Evolutionary conservation across 2,888 invertebrate species (phyloP), one percentile per base, ranked within the genome.

Genomic region (Drosophila kambysellisi): DNA sequence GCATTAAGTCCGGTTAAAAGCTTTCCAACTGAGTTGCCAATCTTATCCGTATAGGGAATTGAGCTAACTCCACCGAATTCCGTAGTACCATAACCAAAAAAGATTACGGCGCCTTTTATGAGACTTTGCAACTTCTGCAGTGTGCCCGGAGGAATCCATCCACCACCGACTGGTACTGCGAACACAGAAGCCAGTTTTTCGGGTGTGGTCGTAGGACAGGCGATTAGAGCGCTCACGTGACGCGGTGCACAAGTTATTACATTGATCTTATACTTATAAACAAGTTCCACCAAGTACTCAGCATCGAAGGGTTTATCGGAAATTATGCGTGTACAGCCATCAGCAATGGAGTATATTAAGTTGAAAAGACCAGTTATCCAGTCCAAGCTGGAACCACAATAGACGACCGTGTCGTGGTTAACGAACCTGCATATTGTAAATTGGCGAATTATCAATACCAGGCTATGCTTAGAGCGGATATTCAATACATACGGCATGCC

Each of bases 321-420:
- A 20, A 91, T 82, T 29, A 91, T 76, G 29, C 88, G 83, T n/a
- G 79, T 88, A 9, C 68, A 64, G 7, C 83, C 81, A 29, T 37
- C 52, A 0, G 74, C 35, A 3, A 74, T 71, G 32, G 73, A 66
- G 0, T 53, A 17, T 5, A 83, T 17, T 29, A 84, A 61, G 17
- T 43, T 43, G 0, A 32, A 12, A 7, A 82, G n/a, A 1, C 90
- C 91, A 11, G 81, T 64, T 3, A 70, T 7, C 91, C 90, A 91
- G 41, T 90, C 84, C 11, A 90, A 53, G 4, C 81, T 69, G 33
- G 82, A 82, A n/a, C 74, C 37, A 8, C 60, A 72, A 25, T 84
- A 74, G 0, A 76, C 11, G 0, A 81, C 62, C 7, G 75, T 58
- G 11, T 77, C 67, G n/a, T 61, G 62, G 35, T 37, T 74, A 0